Evolutionary conservation across 2,888 invertebrate species (phyloP).

Genomic region (Caenorhabditis sulstoni): DNA sequence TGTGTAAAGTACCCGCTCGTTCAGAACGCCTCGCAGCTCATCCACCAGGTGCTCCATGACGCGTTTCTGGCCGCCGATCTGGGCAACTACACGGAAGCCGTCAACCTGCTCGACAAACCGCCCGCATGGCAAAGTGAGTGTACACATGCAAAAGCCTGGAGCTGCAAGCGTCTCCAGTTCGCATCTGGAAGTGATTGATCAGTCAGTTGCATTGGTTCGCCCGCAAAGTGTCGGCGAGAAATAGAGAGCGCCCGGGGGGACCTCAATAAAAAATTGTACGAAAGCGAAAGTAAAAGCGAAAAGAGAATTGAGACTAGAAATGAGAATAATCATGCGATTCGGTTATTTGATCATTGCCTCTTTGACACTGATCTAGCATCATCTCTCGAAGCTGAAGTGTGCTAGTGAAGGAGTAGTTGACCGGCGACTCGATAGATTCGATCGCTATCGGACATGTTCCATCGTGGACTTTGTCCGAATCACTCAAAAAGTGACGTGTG

Average conservation of each 20-base stretch:
- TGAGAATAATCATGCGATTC: not conserved
- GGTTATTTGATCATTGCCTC: too few species aligned
- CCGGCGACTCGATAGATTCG: too few species aligned
- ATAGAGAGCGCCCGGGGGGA: not conserved
- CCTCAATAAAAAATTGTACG: conserved; percentile 47
- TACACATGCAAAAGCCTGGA: not conserved
- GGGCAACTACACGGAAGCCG: conserved; percentile 66
- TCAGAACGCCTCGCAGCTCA: conserved; percentile 70
- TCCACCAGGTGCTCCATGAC: conserved; percentile 70
- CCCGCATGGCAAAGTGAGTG: conserved; percentile 72
- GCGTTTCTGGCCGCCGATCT: conserved; percentile 67
- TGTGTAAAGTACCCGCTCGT: conserved; percentile 17
- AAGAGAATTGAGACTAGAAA: not conserved
- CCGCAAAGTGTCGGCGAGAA: conserved; percentile 22
- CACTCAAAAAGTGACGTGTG: too few species aligned
- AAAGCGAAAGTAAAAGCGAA: conserved; percentile 7
- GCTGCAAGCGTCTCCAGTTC: conserved; percentile 2
- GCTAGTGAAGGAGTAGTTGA: too few species aligned
- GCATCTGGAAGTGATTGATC: conserved; percentile 61
- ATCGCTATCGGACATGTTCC: not conserved
- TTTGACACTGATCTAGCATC: too few species aligned
- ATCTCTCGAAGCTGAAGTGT: too few species aligned
- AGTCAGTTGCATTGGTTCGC: conserved; percentile 39
- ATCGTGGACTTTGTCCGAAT: conserved; percentile 28
- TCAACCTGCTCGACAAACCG: conserved; percentile 67